Base-by-base conservation (phyloP, 2,797 vertebrate species). In the Antrozous pallidus region DNA sequence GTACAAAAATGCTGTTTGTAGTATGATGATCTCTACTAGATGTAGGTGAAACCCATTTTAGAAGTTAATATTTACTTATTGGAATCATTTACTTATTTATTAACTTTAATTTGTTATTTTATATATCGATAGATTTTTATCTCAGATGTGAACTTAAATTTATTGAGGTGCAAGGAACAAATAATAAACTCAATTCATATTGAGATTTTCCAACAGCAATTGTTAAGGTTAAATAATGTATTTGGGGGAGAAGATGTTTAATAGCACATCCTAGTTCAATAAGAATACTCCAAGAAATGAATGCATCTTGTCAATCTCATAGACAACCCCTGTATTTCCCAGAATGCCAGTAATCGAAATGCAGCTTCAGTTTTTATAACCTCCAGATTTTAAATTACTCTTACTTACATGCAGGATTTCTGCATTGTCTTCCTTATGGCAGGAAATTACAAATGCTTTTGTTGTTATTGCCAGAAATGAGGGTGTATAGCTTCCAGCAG, bases 381-480 rank as follows among this genome's bases (percentile, higher is more conserved):
- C 63, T 89, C 49, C 75, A 74, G 54, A 90, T 92, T 94, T 94
- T 73, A 71, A 81, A 51, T 80, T 74, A 63, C 28, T 78, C 40
- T 79, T 54, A 79, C 75, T 28, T 87, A 77, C 71, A 90, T 81
- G 26, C 69, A 47, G 40, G 40, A 80, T 94, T 42, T 94, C 63
- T 67, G 11, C 65, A 14, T 40, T 85, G n/a, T 88, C 77, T 89
- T 79, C 40, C 93, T 92, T 87, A 78, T n/a, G 24, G 81, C 69
- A 91, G 95, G 75, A 94, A 96, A 93, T 96, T 92, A 45, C 61
- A 80, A 78, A 67, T 65, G 20, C 33, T 69, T 87, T 87, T 22
- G 40, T 94, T 95, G 54, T 82, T 94, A 51, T 61, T 94, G 73
- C 40, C 45, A 90, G 87, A 80, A 83, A 93, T 67, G 65, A 96